Evolutionary conservation across 37 sponge, comb jelly and placozoan species (phyloP).

Genomic region (Spongia lamella): DNA sequence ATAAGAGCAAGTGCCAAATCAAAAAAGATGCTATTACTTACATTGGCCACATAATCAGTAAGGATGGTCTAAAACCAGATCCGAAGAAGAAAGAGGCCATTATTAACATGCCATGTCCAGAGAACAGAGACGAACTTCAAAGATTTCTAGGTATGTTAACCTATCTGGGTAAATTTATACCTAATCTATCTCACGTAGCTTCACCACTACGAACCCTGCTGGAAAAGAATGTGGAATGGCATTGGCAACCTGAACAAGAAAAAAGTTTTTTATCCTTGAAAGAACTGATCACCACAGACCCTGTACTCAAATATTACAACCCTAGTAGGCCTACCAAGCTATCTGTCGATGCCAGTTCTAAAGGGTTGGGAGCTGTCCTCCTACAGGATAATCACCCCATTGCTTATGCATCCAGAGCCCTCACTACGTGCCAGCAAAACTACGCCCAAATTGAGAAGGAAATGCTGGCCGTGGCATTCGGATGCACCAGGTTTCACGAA

Average conservation of each 20-base stretch:
- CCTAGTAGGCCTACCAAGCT: background rate
- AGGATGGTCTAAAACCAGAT: conserved; percentile 53
- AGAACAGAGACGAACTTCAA: conserved; percentile 10
- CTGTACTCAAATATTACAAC: background rate
- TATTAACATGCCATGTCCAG: conserved; percentile 30
- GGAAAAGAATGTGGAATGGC: conserved; percentile 9
- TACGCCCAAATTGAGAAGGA: conserved; percentile 1
- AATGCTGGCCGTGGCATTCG: background rate
- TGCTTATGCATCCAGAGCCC: conserved; percentile 3
- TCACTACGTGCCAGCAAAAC: background rate
- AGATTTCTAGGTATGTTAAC: conserved; percentile 48
- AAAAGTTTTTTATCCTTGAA: background rate
- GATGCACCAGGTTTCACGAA: conserved; percentile 6
- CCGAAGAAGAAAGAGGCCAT: conserved; percentile 40
- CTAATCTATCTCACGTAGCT: conserved; percentile 21
- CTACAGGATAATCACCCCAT: background rate
- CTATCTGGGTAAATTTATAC: conserved; percentile 46
- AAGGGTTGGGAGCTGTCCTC: conserved; percentile 1
- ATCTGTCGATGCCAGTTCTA: conserved; percentile 4
- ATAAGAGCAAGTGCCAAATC: conserved; percentile 33
- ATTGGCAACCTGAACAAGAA: background rate
- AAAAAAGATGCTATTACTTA: conserved; percentile 4
- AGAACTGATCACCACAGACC: background rate
- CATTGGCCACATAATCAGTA: conserved; percentile 37
- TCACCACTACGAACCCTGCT: conserved; percentile 5